Conservation (phyloP, 2,113 vertebrate species). For the Nibea coibor region DNA sequence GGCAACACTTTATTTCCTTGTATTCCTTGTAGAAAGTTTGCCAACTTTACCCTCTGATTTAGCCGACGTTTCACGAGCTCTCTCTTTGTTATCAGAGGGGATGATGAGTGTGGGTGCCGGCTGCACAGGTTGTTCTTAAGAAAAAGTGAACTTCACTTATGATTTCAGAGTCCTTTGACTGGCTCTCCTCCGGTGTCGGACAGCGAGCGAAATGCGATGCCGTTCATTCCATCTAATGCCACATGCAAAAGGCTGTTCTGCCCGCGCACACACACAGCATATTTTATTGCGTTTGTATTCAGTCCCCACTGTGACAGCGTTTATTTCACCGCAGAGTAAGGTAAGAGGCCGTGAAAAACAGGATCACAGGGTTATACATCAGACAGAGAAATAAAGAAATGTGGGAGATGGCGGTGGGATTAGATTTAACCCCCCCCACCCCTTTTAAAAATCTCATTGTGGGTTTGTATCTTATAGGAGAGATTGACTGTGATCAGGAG, state of each 20-base stretch:
- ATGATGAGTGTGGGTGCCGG: background rate
- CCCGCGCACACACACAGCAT: background rate
- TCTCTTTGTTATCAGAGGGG: conserved; percentile 11
- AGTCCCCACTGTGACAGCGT: conserved; percentile 8
- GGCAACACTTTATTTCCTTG: conserved; percentile 55
- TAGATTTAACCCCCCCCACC: conserved; percentile 32
- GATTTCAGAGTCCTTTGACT: background rate
- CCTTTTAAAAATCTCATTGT: conserved; percentile 30
- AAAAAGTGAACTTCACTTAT: conserved; percentile 10
- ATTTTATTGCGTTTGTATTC: conserved; percentile 16
- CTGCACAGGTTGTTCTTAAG: background rate
- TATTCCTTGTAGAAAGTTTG: conserved; percentile 54
- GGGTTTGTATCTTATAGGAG: conserved; percentile 59
- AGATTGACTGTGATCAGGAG: conserved; percentile 64
- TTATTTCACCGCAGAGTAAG: conserved; percentile 2
- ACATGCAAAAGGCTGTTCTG: background rate
- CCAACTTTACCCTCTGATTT: conserved; percentile 45
- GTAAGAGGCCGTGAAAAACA: conserved; percentile 12
- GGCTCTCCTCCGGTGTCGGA: background rate
- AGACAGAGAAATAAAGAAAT: conserved; percentile 53
- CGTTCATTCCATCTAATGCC: background rate
- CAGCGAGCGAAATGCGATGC: background rate
- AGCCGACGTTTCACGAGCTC: conserved; percentile 25
- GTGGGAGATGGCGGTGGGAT: conserved; percentile 37
- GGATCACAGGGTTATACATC: conserved; percentile 25